Conservation (phyloP, 2,797 vertebrate species). For the Sebastes oblongus region DNA sequence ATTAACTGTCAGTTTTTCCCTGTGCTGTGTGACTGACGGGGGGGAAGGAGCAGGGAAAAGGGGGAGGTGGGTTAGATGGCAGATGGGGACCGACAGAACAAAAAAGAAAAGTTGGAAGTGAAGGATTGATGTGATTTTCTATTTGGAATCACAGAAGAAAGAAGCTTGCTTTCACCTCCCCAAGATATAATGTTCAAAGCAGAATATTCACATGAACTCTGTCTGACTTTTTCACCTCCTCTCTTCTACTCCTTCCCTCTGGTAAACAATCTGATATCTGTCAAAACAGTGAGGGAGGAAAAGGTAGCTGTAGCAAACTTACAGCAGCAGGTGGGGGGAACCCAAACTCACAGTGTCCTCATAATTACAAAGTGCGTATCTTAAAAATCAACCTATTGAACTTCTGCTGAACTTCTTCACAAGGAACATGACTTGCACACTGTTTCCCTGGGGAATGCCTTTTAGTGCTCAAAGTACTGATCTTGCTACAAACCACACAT, state of each 20-base stretch:
- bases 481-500: neutral
- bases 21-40: conserved; percentile 30
- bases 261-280: conserved; percentile 53
- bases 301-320: conserved; percentile 21
- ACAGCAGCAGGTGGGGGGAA: neutral
- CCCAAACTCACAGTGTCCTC: neutral
- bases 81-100: conserved; percentile 38
- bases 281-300: conserved; percentile 39
- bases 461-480: neutral
- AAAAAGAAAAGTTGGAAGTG: conserved; percentile 40
- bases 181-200: conserved; percentile 56
- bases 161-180: conserved; percentile 12
- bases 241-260: conserved; percentile 24
- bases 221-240: conserved; percentile 60
- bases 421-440: conserved; percentile 3
- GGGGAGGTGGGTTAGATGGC: neutral
- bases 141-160: conserved; percentile 35
- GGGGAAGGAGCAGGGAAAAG: neutral
- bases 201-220: conserved; percentile 61
- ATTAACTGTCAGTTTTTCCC: neutral
- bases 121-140: conserved; percentile 44
- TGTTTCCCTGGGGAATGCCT: neutral
- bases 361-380: conserved; percentile 17
- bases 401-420: neutral
- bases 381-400: conserved; percentile 10